These are phyloP conservation scores for Nezara viridula DNA, from an alignment of 2,888 invertebrate genomes.

Conservation along the genomic window DNA sequence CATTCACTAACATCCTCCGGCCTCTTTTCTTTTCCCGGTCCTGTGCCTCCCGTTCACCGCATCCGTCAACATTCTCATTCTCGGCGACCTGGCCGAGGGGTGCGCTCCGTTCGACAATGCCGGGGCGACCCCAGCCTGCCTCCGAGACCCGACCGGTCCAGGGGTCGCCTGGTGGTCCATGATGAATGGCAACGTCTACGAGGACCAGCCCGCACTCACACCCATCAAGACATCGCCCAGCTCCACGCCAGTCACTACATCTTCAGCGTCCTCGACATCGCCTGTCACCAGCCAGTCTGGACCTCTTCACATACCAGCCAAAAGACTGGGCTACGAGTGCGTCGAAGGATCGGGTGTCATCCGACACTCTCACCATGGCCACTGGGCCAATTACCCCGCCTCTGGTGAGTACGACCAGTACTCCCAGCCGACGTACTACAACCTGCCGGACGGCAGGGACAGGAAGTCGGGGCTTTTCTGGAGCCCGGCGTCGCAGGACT, in stretches of 20 bases:
- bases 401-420: conserved; percentile 78
- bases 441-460: conserved; percentile 72
- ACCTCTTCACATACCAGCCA: conserved; percentile 90
- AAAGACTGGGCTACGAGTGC: conserved; percentile 75
- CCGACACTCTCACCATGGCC: conserved; percentile 78
- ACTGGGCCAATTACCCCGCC: conserved; percentile 76
- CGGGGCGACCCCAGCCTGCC: conserved; percentile 72
- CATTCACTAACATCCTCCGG: conserved; percentile 40
- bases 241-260: conserved; percentile 74
- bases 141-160: conserved; percentile 87
- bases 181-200: conserved; percentile 84
- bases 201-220: conserved; percentile 71
- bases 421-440: conserved; percentile 81
- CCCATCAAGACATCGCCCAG: conserved; percentile 69
- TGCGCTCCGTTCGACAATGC: conserved; percentile 83
- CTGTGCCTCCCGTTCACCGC: conserved; percentile 70
- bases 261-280: conserved; percentile 79
- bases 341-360: conserved; percentile 75
- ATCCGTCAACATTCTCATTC: conserved; percentile 72
- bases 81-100: conserved; percentile 71
- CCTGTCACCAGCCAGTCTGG: conserved; percentile 76
- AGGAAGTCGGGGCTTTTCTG: conserved; percentile 72
- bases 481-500: conserved; percentile 78
- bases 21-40: conserved; percentile 59
- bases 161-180: conserved; percentile 88